Evolutionary conservation across 2,113 vertebrate species (phyloP), one percentile per base, ranked within the genome.

Genomic region (Chaetorhynchus papuensis): DNA sequence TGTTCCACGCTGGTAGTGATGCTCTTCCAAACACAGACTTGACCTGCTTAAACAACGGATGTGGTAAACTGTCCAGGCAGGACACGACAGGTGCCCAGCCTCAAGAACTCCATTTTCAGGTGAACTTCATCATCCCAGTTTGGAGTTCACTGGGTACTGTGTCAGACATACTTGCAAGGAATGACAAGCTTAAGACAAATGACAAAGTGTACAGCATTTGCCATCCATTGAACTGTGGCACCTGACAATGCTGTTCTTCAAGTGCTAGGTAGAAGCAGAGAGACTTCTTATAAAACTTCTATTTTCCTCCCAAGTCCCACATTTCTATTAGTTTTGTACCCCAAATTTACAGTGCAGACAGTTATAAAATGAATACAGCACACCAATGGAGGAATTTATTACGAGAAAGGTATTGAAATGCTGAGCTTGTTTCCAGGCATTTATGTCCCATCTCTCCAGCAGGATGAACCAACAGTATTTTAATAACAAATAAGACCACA

Each of bases 401-500:
- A 54, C 4, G 11, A 81, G 24, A 74, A 94, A 70, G 33, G 59
- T 59, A 90, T n/a, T 87, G 68, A 90, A 86, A 94, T 81, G 35
- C 64, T 87, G 60, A 83, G 42, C 39, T 83, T 81, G 44, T 74
- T 70, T 89, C 39, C 52, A 87, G 56, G 56, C 1, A 5, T 66
- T 92, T 84, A 71, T 13, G 39, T 83, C 56, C 35, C 33, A 84
- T 33, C 1, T 6, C 52, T 81, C 39, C 56, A 92, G 81, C 1
- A 93, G 39, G 60, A 69, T 42, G 15, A 86, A 35, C 2, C 21
- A 94, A 81, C 35, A 69, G 22, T 56, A 76, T 91, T 90, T 94
- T 49, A 88, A 88, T 79, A 95, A 82, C 22, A 22, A 94, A n/a
- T 79, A 97, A 69, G 37, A 94, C 60, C 57, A 83, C 37, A 88